phyloP scores from a whole-genome alignment of 2,113 vertebrate genomes.

The Amia ocellicauda region DNA sequence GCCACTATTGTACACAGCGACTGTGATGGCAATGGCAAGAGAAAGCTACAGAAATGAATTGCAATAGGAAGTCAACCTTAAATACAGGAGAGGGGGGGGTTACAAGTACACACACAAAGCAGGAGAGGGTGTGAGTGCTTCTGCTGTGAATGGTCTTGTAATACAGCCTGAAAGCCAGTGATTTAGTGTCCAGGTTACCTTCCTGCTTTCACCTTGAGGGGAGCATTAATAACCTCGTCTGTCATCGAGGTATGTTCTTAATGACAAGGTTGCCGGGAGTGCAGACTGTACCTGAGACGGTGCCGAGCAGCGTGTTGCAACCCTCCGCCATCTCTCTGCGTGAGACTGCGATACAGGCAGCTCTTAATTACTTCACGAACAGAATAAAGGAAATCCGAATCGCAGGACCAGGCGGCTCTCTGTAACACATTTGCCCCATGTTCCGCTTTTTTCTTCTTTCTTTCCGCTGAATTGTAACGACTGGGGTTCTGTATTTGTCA shows the following conservation, averaged over 20 bases:
- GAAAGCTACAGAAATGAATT: background rate
- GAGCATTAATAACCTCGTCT: constrained; percentile 55
- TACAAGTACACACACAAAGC: no score
- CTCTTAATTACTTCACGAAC: no score
- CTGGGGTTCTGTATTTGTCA: no score
- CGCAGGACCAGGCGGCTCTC: no score
- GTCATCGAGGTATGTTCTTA: constrained; percentile 58
- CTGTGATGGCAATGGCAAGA: background rate
- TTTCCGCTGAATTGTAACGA: no score
- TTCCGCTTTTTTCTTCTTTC: no score
- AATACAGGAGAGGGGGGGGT: no score
- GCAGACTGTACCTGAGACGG: constrained; percentile 39
- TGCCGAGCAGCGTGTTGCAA: constrained; percentile 50
- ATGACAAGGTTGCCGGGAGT: constrained; percentile 47
- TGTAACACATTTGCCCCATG: no score
- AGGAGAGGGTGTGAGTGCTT: no score
- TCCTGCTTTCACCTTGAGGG: constrained; percentile 55
- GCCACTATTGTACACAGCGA: background rate
- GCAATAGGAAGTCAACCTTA: background rate
- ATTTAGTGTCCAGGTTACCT: constrained; percentile 38
- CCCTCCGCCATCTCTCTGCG: constrained; percentile 53
- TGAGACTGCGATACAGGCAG: no score
- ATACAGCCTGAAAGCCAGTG: background rate
- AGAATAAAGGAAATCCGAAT: no score
- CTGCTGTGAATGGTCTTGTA: no score